Base-by-base conservation (phyloP, 2,797 vertebrate genomes). In the Pangasius mekongensis region DNA sequence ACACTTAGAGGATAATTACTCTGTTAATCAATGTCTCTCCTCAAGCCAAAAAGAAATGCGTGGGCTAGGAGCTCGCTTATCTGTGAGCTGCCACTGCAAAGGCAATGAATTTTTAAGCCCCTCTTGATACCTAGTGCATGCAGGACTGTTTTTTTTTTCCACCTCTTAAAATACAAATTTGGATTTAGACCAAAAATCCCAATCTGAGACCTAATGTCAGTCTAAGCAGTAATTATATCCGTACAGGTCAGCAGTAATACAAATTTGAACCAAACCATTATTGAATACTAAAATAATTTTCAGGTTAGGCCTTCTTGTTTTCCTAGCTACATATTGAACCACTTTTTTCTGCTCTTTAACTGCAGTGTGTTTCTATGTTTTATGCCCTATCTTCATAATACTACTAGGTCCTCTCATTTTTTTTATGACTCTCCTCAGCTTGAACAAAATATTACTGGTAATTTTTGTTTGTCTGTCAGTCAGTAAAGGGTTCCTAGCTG, bases 21-120 rank as follows among this genome's bases (percentile, higher is more conserved):
- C 94, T 96, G 95, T 96, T 96, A 95, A 96, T 96, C 96, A 96
- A 96, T 96, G 95, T 95, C 95, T 95, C 89, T 95, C 89, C 91
- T 92, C 85, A 86, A 94, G 93, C 93, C 93, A 93, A 95, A 94
- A 94, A 47, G 93, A 95, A 94, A 94, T 90, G 91, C 64, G 91
- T 90, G 88, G 90, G 90, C 94, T 91, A 90, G 94, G 92, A 93
- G 92, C 94, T 90, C 86, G 89, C 91, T 94, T 94, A 92, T 93
- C 90, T 84, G 90, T 76, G 92, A 95, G 94, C 92, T 93, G 60
- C 93, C 93, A 89, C 94, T 93, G 90, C 90, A 95, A 94, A 94
- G 92, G 94, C 93, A 92, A 90, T 93, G 92, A 94, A 94, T 95
- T 95, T 94, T 95, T 93, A 94, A 94, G 89, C 89, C 89, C 90